Conservation (phyloP, 2,888 invertebrate species). For the Eurois occulta region DNA sequence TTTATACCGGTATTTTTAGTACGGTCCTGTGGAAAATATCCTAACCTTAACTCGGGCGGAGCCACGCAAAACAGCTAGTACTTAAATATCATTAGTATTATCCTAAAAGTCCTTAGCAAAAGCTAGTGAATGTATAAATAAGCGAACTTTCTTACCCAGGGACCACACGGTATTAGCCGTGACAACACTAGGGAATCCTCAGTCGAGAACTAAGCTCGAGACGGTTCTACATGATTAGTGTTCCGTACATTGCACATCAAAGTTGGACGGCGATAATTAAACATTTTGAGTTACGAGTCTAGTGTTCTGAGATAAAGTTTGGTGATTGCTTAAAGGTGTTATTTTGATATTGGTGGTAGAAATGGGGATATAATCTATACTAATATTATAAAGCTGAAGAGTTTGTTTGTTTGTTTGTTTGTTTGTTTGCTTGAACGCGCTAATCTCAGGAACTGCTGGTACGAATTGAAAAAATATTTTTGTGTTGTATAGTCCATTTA, state of each 20-base stretch:
- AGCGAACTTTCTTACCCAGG: conserved; percentile 29
- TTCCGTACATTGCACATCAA: conserved; percentile 48
- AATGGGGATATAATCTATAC: no score
- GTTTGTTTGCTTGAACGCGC: no score
- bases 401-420: no score
- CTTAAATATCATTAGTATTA: not conserved
- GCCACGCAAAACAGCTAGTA: not conserved
- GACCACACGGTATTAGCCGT: conserved; percentile 24
- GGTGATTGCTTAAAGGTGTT: not conserved
- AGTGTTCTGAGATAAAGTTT: conserved; percentile 18
- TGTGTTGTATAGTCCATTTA: no score
- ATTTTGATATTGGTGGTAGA: not conserved
- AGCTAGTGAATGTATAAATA: conserved; percentile 13
- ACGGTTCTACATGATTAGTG: conserved; percentile 38
- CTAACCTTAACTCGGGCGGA: not conserved
- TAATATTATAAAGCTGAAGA: no score
- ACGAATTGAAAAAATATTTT: no score
- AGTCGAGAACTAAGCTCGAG: conserved; percentile 24
- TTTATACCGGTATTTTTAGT: not conserved
- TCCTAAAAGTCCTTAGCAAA: not conserved
- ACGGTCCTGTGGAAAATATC: not conserved
- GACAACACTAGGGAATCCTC: conserved; percentile 51
- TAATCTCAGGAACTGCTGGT: no score
- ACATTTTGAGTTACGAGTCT: conserved; percentile 30
- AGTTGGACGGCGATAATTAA: conserved; percentile 41